Evolutionary conservation across 1,140 invertebrate genomes (phyloP).

Genomic region (Eueides isabella): DNA sequence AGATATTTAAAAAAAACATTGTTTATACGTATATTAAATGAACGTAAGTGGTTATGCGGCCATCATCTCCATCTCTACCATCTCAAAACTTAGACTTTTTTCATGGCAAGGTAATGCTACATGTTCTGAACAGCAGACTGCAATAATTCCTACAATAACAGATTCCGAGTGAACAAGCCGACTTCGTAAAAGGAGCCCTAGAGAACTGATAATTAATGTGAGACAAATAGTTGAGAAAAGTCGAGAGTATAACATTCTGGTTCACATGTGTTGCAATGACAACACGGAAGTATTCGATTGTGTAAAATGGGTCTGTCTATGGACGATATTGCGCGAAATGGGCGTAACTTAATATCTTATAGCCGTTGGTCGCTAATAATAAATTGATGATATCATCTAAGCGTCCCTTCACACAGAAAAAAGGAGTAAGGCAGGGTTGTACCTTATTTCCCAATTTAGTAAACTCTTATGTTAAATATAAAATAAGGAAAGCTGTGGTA

Average conservation of each 20-base stretch:
- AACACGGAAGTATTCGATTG: slow-evolving; percentile 3
- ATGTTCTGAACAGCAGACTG: no score
- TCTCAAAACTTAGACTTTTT: no score
- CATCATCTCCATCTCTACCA: no score
- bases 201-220: slow-evolving; percentile 33
- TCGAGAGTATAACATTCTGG: slow-evolving; percentile 30
- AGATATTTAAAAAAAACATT: no score
- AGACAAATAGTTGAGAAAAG: slow-evolving; percentile 36
- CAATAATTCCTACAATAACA: neutral
- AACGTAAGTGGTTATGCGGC: no score
- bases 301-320: slow-evolving; percentile 13
- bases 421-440: slow-evolving; percentile 25
- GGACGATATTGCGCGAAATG: neutral
- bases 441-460: slow-evolving; percentile 23
- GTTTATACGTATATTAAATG: no score
- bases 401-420: neutral
- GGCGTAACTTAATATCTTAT: no score
- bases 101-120: no score
- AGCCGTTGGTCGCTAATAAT: no score
- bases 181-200: slow-evolving; percentile 31
- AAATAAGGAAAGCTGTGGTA: slow-evolving; percentile 15
- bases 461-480: slow-evolving; percentile 24
- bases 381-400: no score
- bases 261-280: slow-evolving; percentile 11
- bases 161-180: slow-evolving; percentile 29